A percentile compares a stretch with the other conserved stretches of the same genome.
phyloP scores from a whole-genome alignment of 2,888 invertebrate genomes.

The Agrotis puta region DNA sequence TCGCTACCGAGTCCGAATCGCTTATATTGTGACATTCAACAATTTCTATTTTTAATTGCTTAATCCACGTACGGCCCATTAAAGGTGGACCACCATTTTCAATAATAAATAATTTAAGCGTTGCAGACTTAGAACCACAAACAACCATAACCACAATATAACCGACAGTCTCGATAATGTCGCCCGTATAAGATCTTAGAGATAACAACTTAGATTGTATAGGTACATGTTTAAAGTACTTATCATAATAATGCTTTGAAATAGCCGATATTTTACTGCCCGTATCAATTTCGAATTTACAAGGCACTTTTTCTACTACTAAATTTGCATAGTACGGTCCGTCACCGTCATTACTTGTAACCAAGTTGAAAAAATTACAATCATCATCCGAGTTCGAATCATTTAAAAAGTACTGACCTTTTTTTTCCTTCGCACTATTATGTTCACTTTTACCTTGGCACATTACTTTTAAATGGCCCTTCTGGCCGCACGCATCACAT shows the following conservation, averaged over 20 bases:
- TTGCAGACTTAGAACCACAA: neutral
- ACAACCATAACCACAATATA: neutral
- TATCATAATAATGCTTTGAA: neutral
- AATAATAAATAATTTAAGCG: constrained; percentile 25
- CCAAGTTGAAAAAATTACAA: neutral
- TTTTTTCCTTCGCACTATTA: neutral
- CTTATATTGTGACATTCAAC: constrained; percentile 10
- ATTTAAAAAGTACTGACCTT: constrained; percentile 3
- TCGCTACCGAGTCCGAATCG: too few relatives aligned
- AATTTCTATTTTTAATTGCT: neutral
- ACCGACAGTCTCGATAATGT: neutral
- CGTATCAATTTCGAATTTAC: neutral
- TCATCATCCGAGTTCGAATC: neutral
- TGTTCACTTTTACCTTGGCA: too few relatives aligned
- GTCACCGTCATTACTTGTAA: neutral
- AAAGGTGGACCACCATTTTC: constrained; percentile 38
- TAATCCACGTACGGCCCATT: constrained; percentile 23
- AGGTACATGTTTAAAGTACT: too few relatives aligned
- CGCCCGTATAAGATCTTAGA: too few relatives aligned
- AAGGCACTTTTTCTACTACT: neutral
- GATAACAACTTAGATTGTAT: too few relatives aligned
- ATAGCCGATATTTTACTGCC: neutral
- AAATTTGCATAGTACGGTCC: neutral
- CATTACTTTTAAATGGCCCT: neutral
- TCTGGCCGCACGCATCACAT: neutral